phyloP scores from a whole-genome alignment of 2,113 vertebrate species.

The Lophura nycthemera region DNA sequence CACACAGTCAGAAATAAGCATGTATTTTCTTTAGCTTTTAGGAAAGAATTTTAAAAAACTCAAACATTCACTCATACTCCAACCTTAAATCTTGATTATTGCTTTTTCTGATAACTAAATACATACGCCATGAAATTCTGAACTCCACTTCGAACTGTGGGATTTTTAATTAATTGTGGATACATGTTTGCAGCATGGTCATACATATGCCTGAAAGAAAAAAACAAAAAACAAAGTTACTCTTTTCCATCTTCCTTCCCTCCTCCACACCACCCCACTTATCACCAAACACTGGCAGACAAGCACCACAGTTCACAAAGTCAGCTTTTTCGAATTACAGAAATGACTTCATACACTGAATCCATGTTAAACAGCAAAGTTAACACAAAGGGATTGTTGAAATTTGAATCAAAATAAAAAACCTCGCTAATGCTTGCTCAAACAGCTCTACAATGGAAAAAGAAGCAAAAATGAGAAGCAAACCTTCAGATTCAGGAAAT shows the following conservation, averaged over 20 bases:
- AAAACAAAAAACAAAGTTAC: slow-evolving; percentile 33
- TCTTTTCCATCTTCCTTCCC: neutral
- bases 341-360: neutral
- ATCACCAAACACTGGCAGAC: neutral
- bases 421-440: neutral
- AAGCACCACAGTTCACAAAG: neutral
- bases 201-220: slow-evolving; percentile 84
- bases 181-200: slow-evolving; percentile 90
- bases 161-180: slow-evolving; percentile 84
- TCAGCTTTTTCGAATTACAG: neutral
- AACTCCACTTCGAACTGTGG: slow-evolving; percentile 71
- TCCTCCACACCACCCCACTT: neutral
- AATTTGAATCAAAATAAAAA: neutral
- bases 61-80: neutral
- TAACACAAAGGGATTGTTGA: neutral
- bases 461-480: neutral
- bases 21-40: neutral
- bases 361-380: neutral
- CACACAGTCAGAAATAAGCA: neutral
- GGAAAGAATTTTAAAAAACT: neutral
- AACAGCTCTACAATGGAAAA: neutral
- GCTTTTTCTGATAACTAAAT: slow-evolving; percentile 35
- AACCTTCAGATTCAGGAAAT: neutral
- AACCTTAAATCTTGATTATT: neutral
- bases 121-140: slow-evolving; percentile 86